phyloP scores from a whole-genome alignment of 2,113 vertebrate genomes.

The Archocentrus centrarchus region DNA sequence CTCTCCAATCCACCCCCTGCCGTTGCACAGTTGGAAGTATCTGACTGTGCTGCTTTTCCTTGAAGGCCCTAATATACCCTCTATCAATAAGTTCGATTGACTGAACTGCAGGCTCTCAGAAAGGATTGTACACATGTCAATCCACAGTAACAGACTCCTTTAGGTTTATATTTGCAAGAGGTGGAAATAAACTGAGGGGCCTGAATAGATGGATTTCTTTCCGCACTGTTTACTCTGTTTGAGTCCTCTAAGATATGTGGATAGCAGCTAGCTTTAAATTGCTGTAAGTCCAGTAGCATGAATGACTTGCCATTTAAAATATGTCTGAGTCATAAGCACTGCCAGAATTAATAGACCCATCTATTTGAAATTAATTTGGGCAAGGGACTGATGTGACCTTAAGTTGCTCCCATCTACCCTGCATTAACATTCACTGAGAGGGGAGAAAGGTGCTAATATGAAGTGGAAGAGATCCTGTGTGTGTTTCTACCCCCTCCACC shows the following conservation, averaged over 20 bases:
- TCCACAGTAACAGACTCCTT: slow-evolving; percentile 21
- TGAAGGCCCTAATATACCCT: slow-evolving; percentile 31
- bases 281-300: neutral
- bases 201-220: neutral
- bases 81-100: slow-evolving; percentile 57
- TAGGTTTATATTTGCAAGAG: slow-evolving; percentile 8
- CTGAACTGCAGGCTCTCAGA: slow-evolving; percentile 31
- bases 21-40: slow-evolving; percentile 28
- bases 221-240: neutral
- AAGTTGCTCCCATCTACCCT: slow-evolving; percentile 19
- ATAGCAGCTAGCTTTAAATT: neutral
- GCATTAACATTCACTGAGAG: slow-evolving; percentile 43
- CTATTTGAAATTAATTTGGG: slow-evolving; percentile 23
- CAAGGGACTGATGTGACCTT: slow-evolving; percentile 38
- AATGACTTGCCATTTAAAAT: slow-evolving; percentile 32
- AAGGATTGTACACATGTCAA: slow-evolving; percentile 26
- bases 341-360: slow-evolving; percentile 15
- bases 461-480: slow-evolving; percentile 36
- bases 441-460: slow-evolving; percentile 31
- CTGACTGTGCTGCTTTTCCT: slow-evolving; percentile 31
- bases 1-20: neutral
- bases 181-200: neutral
- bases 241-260: neutral
- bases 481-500: neutral
- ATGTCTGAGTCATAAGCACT: slow-evolving; percentile 22